These are phyloP conservation scores for Thunnus albacares DNA, from an alignment of 2,797 vertebrate genomes.

Conservation along the genomic window DNA sequence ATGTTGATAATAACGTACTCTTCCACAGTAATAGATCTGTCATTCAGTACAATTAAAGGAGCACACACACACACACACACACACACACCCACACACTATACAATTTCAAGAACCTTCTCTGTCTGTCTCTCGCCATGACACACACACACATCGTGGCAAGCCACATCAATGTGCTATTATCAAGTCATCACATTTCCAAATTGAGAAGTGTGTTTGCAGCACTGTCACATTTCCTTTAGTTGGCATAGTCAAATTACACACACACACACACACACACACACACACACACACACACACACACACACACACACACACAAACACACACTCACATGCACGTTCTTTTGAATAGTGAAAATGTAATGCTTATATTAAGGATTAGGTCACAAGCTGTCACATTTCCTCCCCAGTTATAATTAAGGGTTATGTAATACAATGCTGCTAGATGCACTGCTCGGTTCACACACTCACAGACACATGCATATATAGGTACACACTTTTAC, in stretches of 20 bases:
- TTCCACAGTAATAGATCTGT: slow-evolving; percentile 80
- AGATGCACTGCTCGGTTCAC: slow-evolving; percentile 46
- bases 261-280: background rate
- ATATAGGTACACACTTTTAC: slow-evolving; percentile 6
- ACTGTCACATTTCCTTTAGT: slow-evolving; percentile 67
- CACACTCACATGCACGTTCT: slow-evolving; percentile 22
- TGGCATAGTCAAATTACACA: slow-evolving; percentile 52
- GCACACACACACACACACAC: slow-evolving; percentile 19
- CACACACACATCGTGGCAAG: slow-evolving; percentile 16
- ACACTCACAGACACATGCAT: slow-evolving; percentile 11
- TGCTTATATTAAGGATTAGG: slow-evolving; percentile 77
- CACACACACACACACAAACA: slow-evolving; percentile 17
- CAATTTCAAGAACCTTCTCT: slow-evolving; percentile 43
- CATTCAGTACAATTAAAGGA: slow-evolving; percentile 71
- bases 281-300: slow-evolving; percentile 31
- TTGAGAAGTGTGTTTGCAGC: slow-evolving; percentile 48
- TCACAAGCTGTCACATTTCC: slow-evolving; percentile 82
- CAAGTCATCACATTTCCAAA: slow-evolving; percentile 62
- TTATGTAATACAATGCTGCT: slow-evolving; percentile 73
- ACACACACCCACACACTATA: background rate
- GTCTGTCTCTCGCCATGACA: slow-evolving; percentile 1
- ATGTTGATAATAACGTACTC: slow-evolving; percentile 73
- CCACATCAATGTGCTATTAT: slow-evolving; percentile 50
- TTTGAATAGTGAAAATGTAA: slow-evolving; percentile 74
- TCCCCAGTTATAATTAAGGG: slow-evolving; percentile 77